These are phyloP conservation scores for Arctocebus calabarensis DNA, from an alignment of 2,797 vertebrate genomes.

Conservation along the genomic window DNA sequence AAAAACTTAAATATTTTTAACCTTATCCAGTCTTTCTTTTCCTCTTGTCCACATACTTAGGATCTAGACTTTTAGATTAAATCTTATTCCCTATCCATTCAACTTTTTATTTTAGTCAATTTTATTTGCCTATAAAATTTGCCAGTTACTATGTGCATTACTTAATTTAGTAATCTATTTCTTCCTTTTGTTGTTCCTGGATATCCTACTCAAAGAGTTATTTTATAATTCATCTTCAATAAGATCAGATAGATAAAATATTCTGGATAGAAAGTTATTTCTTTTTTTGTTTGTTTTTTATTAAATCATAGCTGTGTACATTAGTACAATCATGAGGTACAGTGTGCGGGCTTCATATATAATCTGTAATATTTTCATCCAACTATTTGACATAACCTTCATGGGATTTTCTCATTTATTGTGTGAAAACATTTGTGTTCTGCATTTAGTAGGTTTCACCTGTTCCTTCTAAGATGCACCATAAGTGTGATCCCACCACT, in stretches of 20 bases:
- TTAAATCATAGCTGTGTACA: no score
- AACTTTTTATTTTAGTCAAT: background rate
- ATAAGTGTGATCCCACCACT: no score
- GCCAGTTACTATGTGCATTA: background rate
- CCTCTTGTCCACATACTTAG: background rate
- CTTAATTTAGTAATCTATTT: background rate
- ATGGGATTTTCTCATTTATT: no score
- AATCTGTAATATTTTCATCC: no score
- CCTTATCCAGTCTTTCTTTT: background rate
- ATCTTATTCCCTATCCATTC: background rate
- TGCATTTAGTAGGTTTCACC: no score
- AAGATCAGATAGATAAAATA: background rate
- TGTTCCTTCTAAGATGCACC: no score
- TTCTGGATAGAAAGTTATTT: background rate
- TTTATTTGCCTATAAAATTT: background rate
- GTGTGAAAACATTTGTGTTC: no score
- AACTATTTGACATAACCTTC: no score
- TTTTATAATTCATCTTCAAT: background rate
- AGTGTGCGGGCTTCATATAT: no score
- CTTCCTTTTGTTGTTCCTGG: background rate
- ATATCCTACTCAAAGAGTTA: background rate
- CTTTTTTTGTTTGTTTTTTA: no score
- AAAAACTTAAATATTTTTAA: slow-evolving; percentile 4
- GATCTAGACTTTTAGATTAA: background rate
- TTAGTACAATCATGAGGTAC: no score